Conservation (phyloP, 2,797 vertebrate species). For the Hirundo rustica region DNA sequence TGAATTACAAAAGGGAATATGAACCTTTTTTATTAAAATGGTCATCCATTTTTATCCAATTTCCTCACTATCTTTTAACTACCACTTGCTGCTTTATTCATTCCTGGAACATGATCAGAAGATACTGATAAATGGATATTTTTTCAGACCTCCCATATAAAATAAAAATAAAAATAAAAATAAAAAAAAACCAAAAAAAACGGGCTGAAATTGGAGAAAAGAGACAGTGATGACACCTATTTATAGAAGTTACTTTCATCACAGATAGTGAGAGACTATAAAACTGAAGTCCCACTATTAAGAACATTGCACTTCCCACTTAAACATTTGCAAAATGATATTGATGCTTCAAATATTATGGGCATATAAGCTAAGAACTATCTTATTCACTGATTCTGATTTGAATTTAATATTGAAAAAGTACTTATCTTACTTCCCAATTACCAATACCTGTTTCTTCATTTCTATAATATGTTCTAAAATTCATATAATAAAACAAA, state of each 20-base stretch:
- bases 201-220: neutral
- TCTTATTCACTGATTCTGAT: neutral
- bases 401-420: neutral
- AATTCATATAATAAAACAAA: neutral
- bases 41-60: neutral
- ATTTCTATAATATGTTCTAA: neutral
- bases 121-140: conserved; percentile 8
- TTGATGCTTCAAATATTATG: neutral
- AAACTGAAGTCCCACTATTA: neutral
- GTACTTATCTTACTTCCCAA: neutral
- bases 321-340: neutral
- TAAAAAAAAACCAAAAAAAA: neutral
- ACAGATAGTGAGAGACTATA: neutral
- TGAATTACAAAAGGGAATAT: neutral
- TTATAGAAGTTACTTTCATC: neutral
- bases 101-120: neutral
- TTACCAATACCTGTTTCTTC: neutral
- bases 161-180: neutral
- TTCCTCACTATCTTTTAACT: neutral
- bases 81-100: neutral
- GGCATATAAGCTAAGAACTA: neutral
- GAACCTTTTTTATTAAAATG: conserved; percentile 13
- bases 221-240: neutral
- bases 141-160: neutral
- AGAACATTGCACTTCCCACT: neutral